Evolutionary conservation across 2,888 invertebrate species (phyloP), one percentile per base, ranked within the genome.

Genomic region (Pinctada fucata): DNA sequence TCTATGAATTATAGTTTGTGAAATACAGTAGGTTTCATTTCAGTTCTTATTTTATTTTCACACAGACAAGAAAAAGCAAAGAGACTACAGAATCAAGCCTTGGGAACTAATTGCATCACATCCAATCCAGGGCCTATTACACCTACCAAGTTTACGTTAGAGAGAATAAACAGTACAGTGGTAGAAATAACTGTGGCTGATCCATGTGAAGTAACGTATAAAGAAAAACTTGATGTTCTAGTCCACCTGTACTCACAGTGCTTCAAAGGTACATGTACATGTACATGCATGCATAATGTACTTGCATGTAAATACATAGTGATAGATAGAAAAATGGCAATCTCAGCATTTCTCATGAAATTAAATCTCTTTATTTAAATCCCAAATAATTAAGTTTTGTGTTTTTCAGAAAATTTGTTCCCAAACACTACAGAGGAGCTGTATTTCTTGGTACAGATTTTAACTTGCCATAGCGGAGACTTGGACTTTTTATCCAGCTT

Each of bases 341-440:
- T 31, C 0, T 31, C 31, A 31, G 31, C 1, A 31, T 1, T 31
- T 31, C 31, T 31, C 31, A 1, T 31, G 31, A 31, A 31, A 31
- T 1, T 31, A 31, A 0, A 31, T 0, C 31, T 31, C 0, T 31
- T 1, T 31, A 31, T 31, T 0, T 31, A 31, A 31, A 1, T 31
- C 31, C 31, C 0, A 5, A 45, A 0, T 31, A 1, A 52, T 49
- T 45, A 13, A 31, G n/a, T 67, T 48, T 48, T 16, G 66, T 47
- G 50, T 48, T 75, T 52, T 72, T 58, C 70, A 77, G 79, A 73
- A 3, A 85, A 87, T 89, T 92, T 95, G 74, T 94, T 95, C 48
- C 91, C 95, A 49, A 96, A 95, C 92, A 90, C 95, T 3, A 94
- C 94, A 82, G 94, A 95, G 0, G 96, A 96, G 91, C 92, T 96